Evolutionary conservation across 2,888 invertebrate species (phyloP), one percentile per base, ranked within the genome.

Genomic region (Galeopsomyia nigrocyanea): DNA sequence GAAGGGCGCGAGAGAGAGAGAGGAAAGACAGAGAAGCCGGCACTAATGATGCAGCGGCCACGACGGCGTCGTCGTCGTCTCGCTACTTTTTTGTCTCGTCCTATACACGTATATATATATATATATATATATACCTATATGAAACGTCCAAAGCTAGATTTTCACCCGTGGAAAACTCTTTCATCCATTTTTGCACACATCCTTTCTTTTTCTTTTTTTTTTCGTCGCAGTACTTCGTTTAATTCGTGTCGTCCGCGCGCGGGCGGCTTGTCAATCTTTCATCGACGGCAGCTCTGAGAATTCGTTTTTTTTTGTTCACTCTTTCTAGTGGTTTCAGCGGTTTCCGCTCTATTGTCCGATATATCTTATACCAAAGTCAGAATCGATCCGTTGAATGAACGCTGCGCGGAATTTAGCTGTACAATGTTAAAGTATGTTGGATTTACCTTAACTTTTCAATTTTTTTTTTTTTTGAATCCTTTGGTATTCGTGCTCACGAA

Each of bases 11-110:
- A 72, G 64, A 72, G 76, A 71, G 75, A 26, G 61, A 60, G 58
- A 69, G 68, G 72, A 76, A 69, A 68, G 77, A 76, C 68, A 75
- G 75, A 75, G 76, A 5, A 78, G 68, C 55, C 77, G 77, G 77
- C 80, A 79, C 82, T 84, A 84, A 84, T 83, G 84, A 83, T 81
- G 80, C 81, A 79, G 77, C 77, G 39, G 79, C 77, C 78, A 73
- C 7, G 39, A 3, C 10, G 26, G 39, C 39, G 78, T 79, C 78
- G 79, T 78, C 79, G 80, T 76, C 79, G 78, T 79, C 78, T 79
- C 78, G 74, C 63, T 71, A 78, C 75, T 77, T 79, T 79, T 78
- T 77, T 74, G 75, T 73, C 26, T 53, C 51, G 39, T 58, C 61
- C 31, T 53, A 22, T 47, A 0, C 47, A 5, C 3, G 26, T 5